A percentile compares a stretch with the other conserved stretches of the same genome.
These are phyloP conservation scores for Discoglossus pictus DNA, from an alignment of 2,797 vertebrate genomes.

Conservation along the genomic window DNA sequence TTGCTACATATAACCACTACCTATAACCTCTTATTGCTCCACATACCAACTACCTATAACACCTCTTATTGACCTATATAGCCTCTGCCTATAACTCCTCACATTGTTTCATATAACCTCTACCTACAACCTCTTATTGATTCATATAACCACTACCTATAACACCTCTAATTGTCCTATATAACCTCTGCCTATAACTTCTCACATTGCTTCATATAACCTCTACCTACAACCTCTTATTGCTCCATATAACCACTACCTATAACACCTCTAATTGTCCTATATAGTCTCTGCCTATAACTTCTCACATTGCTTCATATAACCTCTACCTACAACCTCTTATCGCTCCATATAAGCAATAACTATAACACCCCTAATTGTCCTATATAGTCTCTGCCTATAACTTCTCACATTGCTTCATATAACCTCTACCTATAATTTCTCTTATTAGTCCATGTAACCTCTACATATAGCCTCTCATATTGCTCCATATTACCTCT, in stretches of 20 bases:
- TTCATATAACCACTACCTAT: neutral
- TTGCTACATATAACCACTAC: neutral
- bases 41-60: neutral
- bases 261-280: neutral
- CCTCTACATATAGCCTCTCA: neutral
- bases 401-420: neutral
- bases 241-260: neutral
- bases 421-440: neutral
- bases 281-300: neutral
- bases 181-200: neutral
- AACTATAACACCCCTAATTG: neutral
- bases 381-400: neutral
- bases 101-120: neutral
- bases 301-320: neutral
- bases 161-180: neutral
- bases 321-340: neutral
- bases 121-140: too few species aligned
- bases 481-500: neutral
- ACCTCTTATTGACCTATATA: neutral
- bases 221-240: neutral
- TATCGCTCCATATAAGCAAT: neutral
- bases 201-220: neutral
- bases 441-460: neutral
- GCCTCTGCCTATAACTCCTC: neutral
- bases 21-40: too few species aligned